These are phyloP conservation scores for Onthophagus taurus DNA, from an alignment of 1,140 invertebrate genomes.

Conservation along the genomic window DNA sequence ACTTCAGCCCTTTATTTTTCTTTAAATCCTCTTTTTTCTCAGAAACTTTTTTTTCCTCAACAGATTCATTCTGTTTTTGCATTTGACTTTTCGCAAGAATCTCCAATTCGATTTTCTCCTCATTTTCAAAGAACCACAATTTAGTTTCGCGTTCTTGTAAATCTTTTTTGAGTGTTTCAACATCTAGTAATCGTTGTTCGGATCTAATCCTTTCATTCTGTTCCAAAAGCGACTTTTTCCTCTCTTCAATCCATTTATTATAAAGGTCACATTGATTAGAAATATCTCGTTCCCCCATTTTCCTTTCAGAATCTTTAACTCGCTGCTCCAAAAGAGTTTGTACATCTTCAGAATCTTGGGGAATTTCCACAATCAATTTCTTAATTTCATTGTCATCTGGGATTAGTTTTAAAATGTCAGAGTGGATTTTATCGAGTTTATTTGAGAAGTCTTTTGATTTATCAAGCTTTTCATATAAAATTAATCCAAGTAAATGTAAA, in stretches of 20 bases:
- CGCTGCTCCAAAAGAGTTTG: slow-evolving; percentile 40
- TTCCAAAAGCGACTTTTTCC: slow-evolving; percentile 46
- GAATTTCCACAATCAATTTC: slow-evolving; percentile 21
- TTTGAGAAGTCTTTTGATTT: slow-evolving; percentile 41
- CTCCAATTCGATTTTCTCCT: slow-evolving; percentile 60
- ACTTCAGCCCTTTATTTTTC: slow-evolving; percentile 51
- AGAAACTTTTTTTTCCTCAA: slow-evolving; percentile 38
- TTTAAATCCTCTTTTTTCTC: slow-evolving; percentile 23
- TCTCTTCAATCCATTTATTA: slow-evolving; percentile 45
- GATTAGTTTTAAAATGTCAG: slow-evolving; percentile 39
- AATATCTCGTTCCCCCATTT: slow-evolving; percentile 46
- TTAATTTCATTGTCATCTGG: slow-evolving; percentile 33
- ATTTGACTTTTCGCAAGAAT: slow-evolving; percentile 48
- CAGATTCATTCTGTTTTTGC: slow-evolving; percentile 39
- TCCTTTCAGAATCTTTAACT: slow-evolving; percentile 44
- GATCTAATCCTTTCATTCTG: slow-evolving; percentile 47
- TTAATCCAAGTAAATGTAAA: slow-evolving; percentile 56
- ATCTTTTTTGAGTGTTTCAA: slow-evolving; percentile 49
- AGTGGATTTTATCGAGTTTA: slow-evolving; percentile 34
- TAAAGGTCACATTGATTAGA: slow-evolving; percentile 48
- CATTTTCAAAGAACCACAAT: slow-evolving; percentile 66
- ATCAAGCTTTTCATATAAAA: slow-evolving; percentile 58
- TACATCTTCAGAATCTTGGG: slow-evolving; percentile 31
- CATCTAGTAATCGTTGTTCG: slow-evolving; percentile 43
- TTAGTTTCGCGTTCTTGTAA: slow-evolving; percentile 52